Conservation (phyloP, 35 echinoderm and acorn worm genomes). For the Apostichopus californicus region DNA sequence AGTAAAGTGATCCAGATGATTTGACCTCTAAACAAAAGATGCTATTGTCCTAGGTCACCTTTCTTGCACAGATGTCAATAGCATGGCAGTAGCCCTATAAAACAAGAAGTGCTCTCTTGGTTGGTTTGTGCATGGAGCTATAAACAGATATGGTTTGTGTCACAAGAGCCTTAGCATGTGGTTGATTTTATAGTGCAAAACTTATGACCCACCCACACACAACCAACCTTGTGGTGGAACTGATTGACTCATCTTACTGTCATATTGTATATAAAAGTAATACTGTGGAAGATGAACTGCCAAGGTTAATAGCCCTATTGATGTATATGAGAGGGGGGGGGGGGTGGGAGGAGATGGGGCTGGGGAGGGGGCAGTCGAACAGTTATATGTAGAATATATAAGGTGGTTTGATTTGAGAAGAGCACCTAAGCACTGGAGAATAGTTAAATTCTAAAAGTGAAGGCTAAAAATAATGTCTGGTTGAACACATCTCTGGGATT, state of each 20-base stretch:
- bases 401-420: too few relatives aligned
- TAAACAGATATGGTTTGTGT: not conserved
- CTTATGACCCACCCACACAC: not conserved
- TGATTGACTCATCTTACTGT: not conserved
- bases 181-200: not conserved
- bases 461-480: too few relatives aligned
- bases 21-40: not conserved
- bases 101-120: not conserved
- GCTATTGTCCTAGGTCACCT: not conserved
- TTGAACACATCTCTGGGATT: too few relatives aligned
- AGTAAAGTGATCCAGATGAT: not conserved
- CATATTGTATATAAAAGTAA: not conserved
- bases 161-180: not conserved
- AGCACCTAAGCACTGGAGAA: too few relatives aligned
- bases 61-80: not conserved
- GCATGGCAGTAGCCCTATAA: not conserved
- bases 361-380: too few relatives aligned
- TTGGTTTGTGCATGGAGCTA: not conserved
- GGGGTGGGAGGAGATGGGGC: too few relatives aligned
- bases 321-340: too few relatives aligned
- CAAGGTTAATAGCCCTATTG: too few relatives aligned
- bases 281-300: too few relatives aligned
- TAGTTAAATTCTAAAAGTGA: too few relatives aligned
- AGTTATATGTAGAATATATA: too few relatives aligned
- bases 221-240: not conserved